Evolutionary conservation across 1,140 invertebrate species (phyloP).

Genomic region (Aradophagus sp.): DNA sequence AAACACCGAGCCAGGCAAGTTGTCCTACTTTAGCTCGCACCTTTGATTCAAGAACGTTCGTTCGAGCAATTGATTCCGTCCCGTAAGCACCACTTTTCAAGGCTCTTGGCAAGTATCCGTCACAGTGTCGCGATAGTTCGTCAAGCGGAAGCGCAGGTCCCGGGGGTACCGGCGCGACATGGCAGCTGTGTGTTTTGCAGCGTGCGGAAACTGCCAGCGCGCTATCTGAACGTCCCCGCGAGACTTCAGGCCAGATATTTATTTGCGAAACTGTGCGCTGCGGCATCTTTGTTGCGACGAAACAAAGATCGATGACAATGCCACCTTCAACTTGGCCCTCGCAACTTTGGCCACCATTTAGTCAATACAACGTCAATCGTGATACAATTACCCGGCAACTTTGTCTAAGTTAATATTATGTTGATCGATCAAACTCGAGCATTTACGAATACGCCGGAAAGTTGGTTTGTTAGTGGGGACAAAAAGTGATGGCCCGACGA

Average conservation of each 20-base stretch:
- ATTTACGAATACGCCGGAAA: slow-evolving; percentile 7
- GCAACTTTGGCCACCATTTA: slow-evolving; percentile 35
- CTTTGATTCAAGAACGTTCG: no score
- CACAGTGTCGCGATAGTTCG: slow-evolving; percentile 27
- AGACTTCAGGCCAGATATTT: slow-evolving; percentile 30
- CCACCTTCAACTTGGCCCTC: slow-evolving; percentile 17
- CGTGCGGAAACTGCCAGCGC: slow-evolving; percentile 21
- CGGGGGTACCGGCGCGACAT: slow-evolving; percentile 12
- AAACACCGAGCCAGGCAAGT: no score
- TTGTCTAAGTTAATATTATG: slow-evolving; percentile 27
- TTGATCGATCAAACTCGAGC: slow-evolving; percentile 23
- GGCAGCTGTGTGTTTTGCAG: slow-evolving; percentile 19
- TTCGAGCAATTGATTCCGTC: no score
- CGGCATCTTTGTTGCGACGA: slow-evolving; percentile 21
- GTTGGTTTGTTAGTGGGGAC: slow-evolving; percentile 12
- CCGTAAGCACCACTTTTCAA: slow-evolving; percentile 16
- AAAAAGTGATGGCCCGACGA: no score
- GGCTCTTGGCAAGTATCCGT: not conserved
- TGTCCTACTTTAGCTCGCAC: no score
- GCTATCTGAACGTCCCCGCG: slow-evolving; percentile 35
- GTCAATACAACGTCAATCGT: slow-evolving; percentile 35
- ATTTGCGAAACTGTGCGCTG: slow-evolving; percentile 21
- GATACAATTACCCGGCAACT: slow-evolving; percentile 33
- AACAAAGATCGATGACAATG: slow-evolving; percentile 49
- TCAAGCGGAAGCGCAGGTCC: slow-evolving; percentile 32